Evolutionary conservation across 2,797 vertebrate genomes (phyloP).

Genomic region (Vipera latastei): DNA sequence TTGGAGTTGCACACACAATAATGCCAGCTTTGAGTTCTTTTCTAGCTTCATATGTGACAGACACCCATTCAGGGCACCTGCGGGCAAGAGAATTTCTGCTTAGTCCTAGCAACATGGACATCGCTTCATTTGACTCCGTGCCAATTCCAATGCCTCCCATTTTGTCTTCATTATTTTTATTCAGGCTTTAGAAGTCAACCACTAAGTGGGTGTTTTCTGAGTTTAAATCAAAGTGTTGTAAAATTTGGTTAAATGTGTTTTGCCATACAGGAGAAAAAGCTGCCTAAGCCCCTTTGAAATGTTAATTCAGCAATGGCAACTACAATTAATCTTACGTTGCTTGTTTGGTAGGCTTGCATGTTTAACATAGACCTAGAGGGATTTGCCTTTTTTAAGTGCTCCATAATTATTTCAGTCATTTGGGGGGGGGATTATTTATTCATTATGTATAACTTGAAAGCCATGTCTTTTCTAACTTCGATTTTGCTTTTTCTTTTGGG

Average conservation of each 20-base stretch:
- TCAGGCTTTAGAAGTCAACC: conserved; percentile 19
- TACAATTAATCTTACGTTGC: conserved; percentile 85
- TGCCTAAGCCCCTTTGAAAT: conserved; percentile 82
- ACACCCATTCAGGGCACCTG: not conserved
- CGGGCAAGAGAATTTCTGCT: not conserved
- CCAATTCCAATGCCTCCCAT: conserved; percentile 28
- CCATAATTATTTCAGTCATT: conserved; percentile 70
- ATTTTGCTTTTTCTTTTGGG: conserved; percentile 45
- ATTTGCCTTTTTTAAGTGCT: conserved; percentile 84
- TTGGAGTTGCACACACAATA: not conserved
- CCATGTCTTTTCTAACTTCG: conserved; percentile 70
- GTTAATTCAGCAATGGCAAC: conserved; percentile 86
- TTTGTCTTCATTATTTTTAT: conserved; percentile 38
- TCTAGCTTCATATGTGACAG: not conserved
- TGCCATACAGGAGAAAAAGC: conserved; percentile 68
- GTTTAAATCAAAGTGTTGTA: conserved; percentile 44
- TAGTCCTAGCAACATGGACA: accelerated
- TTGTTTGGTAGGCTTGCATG: conserved; percentile 98
- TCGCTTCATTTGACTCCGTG: not conserved
- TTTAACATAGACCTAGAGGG: conserved; percentile 92
- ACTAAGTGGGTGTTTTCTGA: conserved; percentile 29
- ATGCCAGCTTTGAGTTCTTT: not conserved
- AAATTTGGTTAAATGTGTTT: conserved; percentile 54
- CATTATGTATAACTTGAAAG: conserved; percentile 64
- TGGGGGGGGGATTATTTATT: conserved; percentile 59